These are phyloP conservation scores for Bergia sp. DNA, from an alignment of 92 coral and sea anemone genomes.

Conservation along the genomic window DNA sequence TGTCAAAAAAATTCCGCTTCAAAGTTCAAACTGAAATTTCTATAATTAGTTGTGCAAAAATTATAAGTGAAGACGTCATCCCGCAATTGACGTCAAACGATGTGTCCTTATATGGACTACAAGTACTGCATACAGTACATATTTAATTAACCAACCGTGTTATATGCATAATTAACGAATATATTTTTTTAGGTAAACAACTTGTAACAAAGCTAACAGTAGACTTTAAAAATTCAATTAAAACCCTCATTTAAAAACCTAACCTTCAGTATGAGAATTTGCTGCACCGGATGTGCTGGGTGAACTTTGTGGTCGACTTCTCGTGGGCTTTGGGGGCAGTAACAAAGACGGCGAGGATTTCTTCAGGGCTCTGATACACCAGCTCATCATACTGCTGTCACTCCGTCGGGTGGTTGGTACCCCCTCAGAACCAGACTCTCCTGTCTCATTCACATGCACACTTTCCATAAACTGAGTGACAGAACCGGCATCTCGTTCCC, in stretches of 20 bases:
- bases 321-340: slow-evolving; percentile 70
- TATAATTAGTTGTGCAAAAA: too few species aligned
- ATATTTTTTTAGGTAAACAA: too few species aligned
- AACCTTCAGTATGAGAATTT: slow-evolving; percentile 3
- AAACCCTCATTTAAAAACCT: not conserved
- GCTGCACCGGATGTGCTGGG: slow-evolving; percentile 40
- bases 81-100: too few species aligned
- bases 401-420: slow-evolving; percentile 49
- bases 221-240: not conserved
- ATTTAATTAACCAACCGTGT: too few species aligned
- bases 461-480: not conserved
- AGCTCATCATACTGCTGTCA: slow-evolving; percentile 63
- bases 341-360: slow-evolving; percentile 58
- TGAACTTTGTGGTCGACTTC: slow-evolving; percentile 75
- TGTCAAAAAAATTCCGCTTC: too few species aligned
- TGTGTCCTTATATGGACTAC: too few species aligned
- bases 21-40: too few species aligned
- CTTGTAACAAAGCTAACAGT: not conserved
- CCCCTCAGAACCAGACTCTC: slow-evolving; percentile 33
- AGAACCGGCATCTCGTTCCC: not conserved
- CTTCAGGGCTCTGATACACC: slow-evolving; percentile 79
- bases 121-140: too few species aligned
- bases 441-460: slow-evolving; percentile 15
- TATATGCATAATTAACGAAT: too few species aligned
- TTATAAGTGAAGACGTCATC: too few species aligned